Evolutionary conservation across 92 coral and sea anemone genomes (phyloP), one percentile per base, ranked within the genome.

Genomic region (Epizoanthus ramosus): DNA sequence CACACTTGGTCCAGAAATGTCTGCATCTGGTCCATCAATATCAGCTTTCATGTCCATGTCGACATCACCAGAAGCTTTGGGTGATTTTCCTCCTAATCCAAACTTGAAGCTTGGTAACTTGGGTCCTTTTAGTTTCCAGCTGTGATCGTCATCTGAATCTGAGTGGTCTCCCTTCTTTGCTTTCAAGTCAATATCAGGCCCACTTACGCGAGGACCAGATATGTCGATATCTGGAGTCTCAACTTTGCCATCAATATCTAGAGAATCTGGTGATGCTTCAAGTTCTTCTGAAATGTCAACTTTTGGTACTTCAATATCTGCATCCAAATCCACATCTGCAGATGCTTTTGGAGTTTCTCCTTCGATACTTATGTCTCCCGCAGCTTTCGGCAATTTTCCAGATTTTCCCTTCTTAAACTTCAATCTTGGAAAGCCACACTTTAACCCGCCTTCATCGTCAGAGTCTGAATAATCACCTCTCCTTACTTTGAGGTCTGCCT

Each of bases 61-160:
- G 24, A 47, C 50, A 10, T 43, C 50, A 9, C 50, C 50, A 7
- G 50, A 43, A 7, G 50, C 50, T 43, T 43, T 43, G 0, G 50
- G 50, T 43, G 50, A 43, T 43, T 43, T 43, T 43, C 50, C 50
- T 43, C 50, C 50, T 43, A 3, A 6, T 43, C 50, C 50, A 43
- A 43, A 43, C 50, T 43, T 4, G 8, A 3, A 43, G 50, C 50
- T 24, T 15, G 80, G 80, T 8, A 74, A 16, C 45, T 28, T 25
- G 13, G 80, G 80, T 31, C 63, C 45, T 24, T 74, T 74, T 2
- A 74, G 18, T 23, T 74, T 56, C 64, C 64, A 74, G 18, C 80
- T 64, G 25, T 37, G 23, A n/a, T 74, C 35, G 1, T 74, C 63
- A 35, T 74, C 80, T 12, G 80, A 74, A 56, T 74, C 80, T 0